Percentiles rank a stretch among this genome's conserved stretches.
These are phyloP conservation scores for mouse (Mus musculus) DNA, from an alignment of 2,113 vertebrate genomes.

Conservation along the genomic window DNA sequence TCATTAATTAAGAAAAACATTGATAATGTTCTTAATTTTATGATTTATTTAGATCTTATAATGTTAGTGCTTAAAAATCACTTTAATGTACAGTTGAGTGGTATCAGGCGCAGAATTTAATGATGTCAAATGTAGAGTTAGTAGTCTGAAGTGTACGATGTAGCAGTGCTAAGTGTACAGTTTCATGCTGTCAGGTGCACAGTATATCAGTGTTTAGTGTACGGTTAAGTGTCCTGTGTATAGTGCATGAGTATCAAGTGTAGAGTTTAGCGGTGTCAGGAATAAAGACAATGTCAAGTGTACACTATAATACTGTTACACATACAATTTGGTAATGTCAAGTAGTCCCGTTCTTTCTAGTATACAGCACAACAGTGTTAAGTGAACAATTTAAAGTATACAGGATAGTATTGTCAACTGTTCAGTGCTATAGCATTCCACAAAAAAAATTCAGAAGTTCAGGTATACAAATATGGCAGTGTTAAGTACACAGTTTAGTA, in stretches of 20 bases:
- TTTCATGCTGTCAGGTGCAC: neutral
- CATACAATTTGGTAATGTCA: neutral
- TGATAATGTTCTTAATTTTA: conserved; percentile 2
- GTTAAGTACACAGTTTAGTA: neutral
- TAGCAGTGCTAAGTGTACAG: neutral
- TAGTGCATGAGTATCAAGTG: neutral
- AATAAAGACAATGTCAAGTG: too few species aligned
- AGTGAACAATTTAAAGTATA: neutral
- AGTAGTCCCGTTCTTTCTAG: neutral
- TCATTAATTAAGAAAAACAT: neutral
- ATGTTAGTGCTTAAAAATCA: neutral
- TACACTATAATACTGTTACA: neutral
- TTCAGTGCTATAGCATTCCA: neutral
- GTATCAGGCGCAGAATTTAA: neutral
- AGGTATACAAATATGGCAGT: too few species aligned
- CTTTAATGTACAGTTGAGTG: neutral
- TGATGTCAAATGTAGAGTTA: neutral
- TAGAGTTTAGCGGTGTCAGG: neutral
- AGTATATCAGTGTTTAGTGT: neutral
- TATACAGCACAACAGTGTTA: neutral
- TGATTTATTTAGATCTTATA: neutral
- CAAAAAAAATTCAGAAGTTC: neutral
- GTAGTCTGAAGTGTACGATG: neutral
- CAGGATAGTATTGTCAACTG: neutral
- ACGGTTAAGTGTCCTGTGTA: neutral